A percentile compares a stretch with the other conserved stretches of the same genome.
Evolutionary conservation across 2,113 vertebrate species (phyloP).

Genomic region (Microtus richardsoni): DNA sequence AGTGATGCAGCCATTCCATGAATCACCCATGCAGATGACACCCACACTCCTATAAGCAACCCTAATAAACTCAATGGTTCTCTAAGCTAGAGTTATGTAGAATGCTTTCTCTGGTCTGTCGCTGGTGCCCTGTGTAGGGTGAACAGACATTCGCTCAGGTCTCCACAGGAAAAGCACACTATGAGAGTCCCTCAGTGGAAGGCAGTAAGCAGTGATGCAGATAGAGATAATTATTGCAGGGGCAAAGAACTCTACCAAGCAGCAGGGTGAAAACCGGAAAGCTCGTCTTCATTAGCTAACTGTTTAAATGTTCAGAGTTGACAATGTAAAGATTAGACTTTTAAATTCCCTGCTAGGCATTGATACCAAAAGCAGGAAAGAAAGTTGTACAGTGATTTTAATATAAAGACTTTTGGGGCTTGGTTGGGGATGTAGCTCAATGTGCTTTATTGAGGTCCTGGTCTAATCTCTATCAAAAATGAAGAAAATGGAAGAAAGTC

Average conservation of each 20-base stretch:
- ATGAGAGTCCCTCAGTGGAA: background rate
- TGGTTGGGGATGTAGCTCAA: background rate
- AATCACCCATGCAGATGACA: background rate
- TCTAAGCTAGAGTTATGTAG: background rate
- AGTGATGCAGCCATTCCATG: background rate
- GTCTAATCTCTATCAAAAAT: background rate
- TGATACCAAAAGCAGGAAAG: background rate
- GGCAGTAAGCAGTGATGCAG: background rate
- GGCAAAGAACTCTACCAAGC: background rate
- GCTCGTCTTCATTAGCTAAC: background rate
- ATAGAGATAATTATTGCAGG: background rate
- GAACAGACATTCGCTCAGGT: background rate
- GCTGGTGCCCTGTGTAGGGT: background rate
- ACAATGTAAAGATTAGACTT: background rate
- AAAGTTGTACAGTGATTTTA: background rate
- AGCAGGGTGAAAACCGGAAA: background rate
- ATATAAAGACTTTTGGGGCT: background rate
- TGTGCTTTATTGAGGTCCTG: background rate
- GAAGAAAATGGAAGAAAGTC: background rate
- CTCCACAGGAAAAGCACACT: background rate
- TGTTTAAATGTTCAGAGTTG: background rate
- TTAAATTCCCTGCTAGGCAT: background rate
- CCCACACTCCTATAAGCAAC: background rate
- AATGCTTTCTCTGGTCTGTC: background rate
- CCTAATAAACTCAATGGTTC: background rate